Percentiles rank a stretch among this genome's conserved stretches.
Evolutionary conservation across 2,797 vertebrate genomes (phyloP).

Genomic region (Sebastolobus altivelis): DNA sequence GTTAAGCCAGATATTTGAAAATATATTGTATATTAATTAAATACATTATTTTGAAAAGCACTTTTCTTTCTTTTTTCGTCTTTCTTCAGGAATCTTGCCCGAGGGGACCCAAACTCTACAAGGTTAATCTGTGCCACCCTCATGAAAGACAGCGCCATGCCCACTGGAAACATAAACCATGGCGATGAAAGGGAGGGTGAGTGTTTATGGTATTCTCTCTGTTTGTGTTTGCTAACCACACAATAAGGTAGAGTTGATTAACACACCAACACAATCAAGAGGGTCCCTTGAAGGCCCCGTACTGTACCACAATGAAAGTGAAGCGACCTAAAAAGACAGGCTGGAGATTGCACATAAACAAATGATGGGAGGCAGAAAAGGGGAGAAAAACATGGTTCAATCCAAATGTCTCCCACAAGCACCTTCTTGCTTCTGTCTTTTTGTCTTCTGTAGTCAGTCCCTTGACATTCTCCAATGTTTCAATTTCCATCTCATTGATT

Average conservation of each 20-base stretch:
- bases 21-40: neutral
- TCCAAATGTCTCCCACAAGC: slow-evolving; percentile 2
- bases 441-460: neutral
- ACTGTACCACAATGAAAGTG: slow-evolving; percentile 28
- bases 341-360: slow-evolving; percentile 42
- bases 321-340: slow-evolving; percentile 23
- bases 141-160: slow-evolving; percentile 20
- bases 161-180: slow-evolving; percentile 40
- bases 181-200: slow-evolving; percentile 41
- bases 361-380: slow-evolving; percentile 18
- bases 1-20: neutral
- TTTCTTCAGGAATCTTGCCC: neutral
- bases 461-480: neutral
- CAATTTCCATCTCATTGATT: neutral
- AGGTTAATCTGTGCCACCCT: slow-evolving; percentile 24
- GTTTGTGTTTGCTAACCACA: slow-evolving; percentile 65
- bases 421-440: neutral
- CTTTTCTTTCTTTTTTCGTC: neutral
- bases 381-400: slow-evolving; percentile 2
- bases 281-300: slow-evolving; percentile 40
- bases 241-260: slow-evolving; percentile 64
- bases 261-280: slow-evolving; percentile 55
- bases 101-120: slow-evolving; percentile 5
- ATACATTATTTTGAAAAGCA: neutral
- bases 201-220: slow-evolving; percentile 54